Evolutionary conservation across 1,140 invertebrate species (phyloP).

Genomic region (Eurosta solidaginis): DNA sequence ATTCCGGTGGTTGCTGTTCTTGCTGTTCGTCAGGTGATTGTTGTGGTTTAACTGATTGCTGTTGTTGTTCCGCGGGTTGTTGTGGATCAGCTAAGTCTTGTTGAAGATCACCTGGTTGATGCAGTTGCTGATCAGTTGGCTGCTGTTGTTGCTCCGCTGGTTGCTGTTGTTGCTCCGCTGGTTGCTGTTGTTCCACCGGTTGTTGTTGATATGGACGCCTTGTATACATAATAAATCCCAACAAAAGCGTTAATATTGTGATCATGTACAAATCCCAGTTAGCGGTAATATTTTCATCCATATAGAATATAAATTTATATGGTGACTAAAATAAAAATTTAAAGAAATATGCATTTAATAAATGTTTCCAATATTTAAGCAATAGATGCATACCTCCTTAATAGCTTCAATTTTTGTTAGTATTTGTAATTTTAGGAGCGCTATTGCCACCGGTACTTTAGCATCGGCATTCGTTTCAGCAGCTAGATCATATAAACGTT

Average conservation of each 20-base stretch:
- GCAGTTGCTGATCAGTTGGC: neutral
- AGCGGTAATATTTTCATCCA: slow-evolving; percentile 73
- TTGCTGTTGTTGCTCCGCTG: slow-evolving; percentile 1
- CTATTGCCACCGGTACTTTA: slow-evolving; percentile 90
- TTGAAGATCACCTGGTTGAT: too few species aligned
- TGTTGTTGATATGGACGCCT: slow-evolving; percentile 66
- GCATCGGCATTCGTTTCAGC: slow-evolving; percentile 94
- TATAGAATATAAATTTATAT: slow-evolving; percentile 68
- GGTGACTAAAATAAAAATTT: slow-evolving; percentile 71
- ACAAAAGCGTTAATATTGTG: slow-evolving; percentile 76
- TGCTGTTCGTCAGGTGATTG: too few species aligned
- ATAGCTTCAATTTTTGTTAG: slow-evolving; percentile 76
- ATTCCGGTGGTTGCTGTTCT: neutral
- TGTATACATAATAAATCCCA: slow-evolving; percentile 81
- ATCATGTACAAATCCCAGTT: slow-evolving; percentile 96
- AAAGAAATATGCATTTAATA: neutral
- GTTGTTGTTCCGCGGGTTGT: too few species aligned
- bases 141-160: neutral
- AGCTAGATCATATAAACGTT: slow-evolving; percentile 95
- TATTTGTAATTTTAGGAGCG: slow-evolving; percentile 85
- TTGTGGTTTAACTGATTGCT: too few species aligned
- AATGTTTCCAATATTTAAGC: neutral
- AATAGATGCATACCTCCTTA: slow-evolving; percentile 62
- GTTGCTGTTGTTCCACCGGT: slow-evolving; percentile 32
- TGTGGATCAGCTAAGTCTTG: too few species aligned